Evolutionary conservation across 2,113 vertebrate genomes (phyloP).

Genomic region (Odontesthes bonariensis): DNA sequence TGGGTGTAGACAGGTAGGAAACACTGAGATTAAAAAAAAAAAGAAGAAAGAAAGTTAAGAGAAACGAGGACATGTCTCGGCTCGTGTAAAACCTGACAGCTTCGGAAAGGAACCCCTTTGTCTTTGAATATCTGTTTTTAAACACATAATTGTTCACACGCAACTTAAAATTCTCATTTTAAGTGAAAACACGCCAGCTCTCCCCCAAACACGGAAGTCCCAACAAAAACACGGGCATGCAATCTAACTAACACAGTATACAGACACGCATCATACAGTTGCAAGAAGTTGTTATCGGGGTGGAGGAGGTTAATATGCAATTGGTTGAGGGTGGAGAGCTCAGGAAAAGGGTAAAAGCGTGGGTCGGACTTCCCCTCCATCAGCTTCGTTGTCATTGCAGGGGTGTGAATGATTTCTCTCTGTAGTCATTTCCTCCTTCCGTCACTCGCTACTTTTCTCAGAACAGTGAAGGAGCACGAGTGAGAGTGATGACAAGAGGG

Average conservation of each 20-base stretch:
- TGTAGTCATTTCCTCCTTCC: conserved; percentile 78
- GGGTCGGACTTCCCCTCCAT: conserved; percentile 67
- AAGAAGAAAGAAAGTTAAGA: conserved; percentile 33
- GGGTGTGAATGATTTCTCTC: conserved; percentile 74
- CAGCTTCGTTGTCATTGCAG: conserved; percentile 58
- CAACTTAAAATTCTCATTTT: background rate
- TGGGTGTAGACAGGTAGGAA: conserved; percentile 18
- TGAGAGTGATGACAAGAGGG: conserved; percentile 39
- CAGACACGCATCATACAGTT: background rate
- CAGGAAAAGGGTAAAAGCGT: conserved; percentile 57
- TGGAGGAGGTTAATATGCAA: conserved; percentile 34
- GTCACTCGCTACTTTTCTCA: conserved; percentile 57
- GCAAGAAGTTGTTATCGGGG: conserved; percentile 30
- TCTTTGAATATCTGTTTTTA: conserved; percentile 35
- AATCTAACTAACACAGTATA: background rate
- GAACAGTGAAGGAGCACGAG: conserved; percentile 38
- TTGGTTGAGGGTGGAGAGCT: conserved; percentile 40
- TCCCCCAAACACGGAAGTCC: conserved; percentile 28
- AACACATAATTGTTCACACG: background rate
- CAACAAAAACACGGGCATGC: background rate
- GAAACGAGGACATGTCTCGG: conserved; percentile 71
- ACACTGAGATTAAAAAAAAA: conserved; percentile 12
- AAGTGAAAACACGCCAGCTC: background rate
- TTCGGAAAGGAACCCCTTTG: conserved; percentile 27
- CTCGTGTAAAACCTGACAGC: conserved; percentile 65